These are phyloP conservation scores for Caranx melampygus DNA, from an alignment of 2,113 vertebrate genomes.

Conservation along the genomic window DNA sequence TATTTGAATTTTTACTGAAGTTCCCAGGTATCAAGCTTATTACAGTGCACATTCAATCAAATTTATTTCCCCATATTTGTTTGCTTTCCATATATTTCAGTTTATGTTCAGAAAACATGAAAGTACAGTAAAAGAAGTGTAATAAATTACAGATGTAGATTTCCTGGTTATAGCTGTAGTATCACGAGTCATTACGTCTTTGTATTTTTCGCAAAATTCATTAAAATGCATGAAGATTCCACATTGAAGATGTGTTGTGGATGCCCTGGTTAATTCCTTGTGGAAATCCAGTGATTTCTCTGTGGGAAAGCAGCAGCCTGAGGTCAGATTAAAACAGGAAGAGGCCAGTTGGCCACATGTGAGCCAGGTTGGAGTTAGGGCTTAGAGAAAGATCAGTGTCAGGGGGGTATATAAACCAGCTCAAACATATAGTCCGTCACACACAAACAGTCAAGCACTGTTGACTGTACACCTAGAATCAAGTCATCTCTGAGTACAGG, in stretches of 20 bases:
- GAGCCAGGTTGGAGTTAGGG: slow-evolving; percentile 52
- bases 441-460: neutral
- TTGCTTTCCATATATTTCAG: neutral
- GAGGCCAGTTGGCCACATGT: slow-evolving; percentile 56
- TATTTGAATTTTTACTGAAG: neutral
- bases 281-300: slow-evolving; percentile 9
- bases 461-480: neutral
- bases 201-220: neutral
- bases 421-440: slow-evolving; percentile 52
- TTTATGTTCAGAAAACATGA: neutral
- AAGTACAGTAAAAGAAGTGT: neutral
- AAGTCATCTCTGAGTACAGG: neutral
- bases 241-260: neutral
- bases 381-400: slow-evolving; percentile 72
- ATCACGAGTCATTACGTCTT: neutral
- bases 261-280: slow-evolving; percentile 22
- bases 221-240: neutral
- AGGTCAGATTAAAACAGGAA: slow-evolving; percentile 73
- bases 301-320: slow-evolving; percentile 50
- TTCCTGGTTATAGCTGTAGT: neutral
- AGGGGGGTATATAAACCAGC: slow-evolving; percentile 74
- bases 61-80: neutral
- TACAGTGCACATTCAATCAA: neutral
- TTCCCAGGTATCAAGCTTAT: neutral
- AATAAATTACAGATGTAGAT: neutral